Evolutionary conservation across 1,140 invertebrate genomes (phyloP), one percentile per base, ranked within the genome.

Genomic region (Leptopilina clavipes): DNA sequence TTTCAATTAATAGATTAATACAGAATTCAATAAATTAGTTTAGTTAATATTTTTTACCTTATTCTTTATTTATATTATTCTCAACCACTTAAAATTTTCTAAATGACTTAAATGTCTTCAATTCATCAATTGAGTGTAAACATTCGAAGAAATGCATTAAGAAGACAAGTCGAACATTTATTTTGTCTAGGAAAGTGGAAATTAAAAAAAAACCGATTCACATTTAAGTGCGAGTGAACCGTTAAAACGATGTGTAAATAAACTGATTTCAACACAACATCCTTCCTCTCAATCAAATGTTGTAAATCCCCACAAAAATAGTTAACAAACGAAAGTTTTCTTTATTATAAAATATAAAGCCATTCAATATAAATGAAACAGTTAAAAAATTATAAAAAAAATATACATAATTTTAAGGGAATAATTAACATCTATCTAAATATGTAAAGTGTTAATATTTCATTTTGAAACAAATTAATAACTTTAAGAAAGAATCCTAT

Each of bases 221-320:
- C 48, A n/a, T 52, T 17, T 52, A 17, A 17, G 14, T 17, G 11
- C 12, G 48, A 52, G n/a, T 52, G 48, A 52, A 52, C 48, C n/a
- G 48, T 52, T 17, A 52, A 52, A 52, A 12, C 74, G 44, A 71
- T 71, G 43, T 70, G 44, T 31, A 70, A 25, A 54, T 70, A 44
- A 54, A 74, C 40, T 48, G 65, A 48, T 70, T 44, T 59, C 59
- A 70, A 75, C 70, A 75, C 59, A 40, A 44, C 43, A 54, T 70
- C 74, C 70, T 70, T 59, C 70, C 70, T 70, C 10, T 25, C 43
- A 70, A 43, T 48, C 43, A 48, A 52, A 70, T 54, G 70, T 44
- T 52, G 17, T 43, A 70, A 65, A 43, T 25, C 18, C 17, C 52
- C 5, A 40, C 7, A 11, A 72, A 74, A 45, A 44, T n/a, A 17